Conservation (phyloP, 2,888 invertebrate species). For the Torymus tubicola region DNA sequence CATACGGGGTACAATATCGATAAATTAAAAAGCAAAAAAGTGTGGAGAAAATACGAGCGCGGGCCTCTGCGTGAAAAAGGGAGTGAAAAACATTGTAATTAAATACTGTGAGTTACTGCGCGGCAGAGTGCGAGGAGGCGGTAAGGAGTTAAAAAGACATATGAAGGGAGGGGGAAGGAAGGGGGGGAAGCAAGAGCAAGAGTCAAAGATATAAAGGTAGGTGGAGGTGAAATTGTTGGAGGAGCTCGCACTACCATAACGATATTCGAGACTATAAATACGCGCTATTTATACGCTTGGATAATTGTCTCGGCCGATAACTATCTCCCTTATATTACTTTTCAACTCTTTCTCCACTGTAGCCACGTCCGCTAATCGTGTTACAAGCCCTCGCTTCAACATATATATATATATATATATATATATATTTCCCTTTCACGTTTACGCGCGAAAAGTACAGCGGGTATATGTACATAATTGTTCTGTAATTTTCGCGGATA, state of each 20-base stretch:
- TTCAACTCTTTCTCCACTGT: conserved; percentile 65
- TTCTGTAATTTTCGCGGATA: conserved; percentile 57
- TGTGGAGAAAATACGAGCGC: conserved; percentile 46
- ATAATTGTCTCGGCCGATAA: conserved; percentile 75
- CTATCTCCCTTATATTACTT: conserved; percentile 72
- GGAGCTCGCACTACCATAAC: background rate
- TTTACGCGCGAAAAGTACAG: conserved; percentile 10
- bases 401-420: conserved; percentile 11
- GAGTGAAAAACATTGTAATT: conserved; percentile 68
- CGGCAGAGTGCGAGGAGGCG: conserved; percentile 52
- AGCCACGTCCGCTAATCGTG: conserved; percentile 49
- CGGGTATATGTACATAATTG: conserved; percentile 42
- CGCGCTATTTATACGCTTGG: conserved; percentile 73
- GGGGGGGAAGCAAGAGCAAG: conserved; percentile 57
- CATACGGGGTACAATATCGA: background rate
- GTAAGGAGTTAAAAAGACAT: conserved; percentile 49
- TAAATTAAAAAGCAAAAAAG: conserved; percentile 28
- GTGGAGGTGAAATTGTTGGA: conserved; percentile 67
- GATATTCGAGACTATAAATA: conserved; percentile 70
- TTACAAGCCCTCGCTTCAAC: conserved; percentile 37
- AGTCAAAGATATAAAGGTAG: conserved; percentile 58
- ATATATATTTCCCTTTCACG: conserved; percentile 22
- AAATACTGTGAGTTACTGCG: conserved; percentile 70
- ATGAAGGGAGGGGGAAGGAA: conserved; percentile 6
- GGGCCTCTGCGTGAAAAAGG: conserved; percentile 55